Evolutionary conservation across 2,113 vertebrate genomes (phyloP), one percentile per base, ranked within the genome.

Genomic region (Toxotes chatareus): DNA sequence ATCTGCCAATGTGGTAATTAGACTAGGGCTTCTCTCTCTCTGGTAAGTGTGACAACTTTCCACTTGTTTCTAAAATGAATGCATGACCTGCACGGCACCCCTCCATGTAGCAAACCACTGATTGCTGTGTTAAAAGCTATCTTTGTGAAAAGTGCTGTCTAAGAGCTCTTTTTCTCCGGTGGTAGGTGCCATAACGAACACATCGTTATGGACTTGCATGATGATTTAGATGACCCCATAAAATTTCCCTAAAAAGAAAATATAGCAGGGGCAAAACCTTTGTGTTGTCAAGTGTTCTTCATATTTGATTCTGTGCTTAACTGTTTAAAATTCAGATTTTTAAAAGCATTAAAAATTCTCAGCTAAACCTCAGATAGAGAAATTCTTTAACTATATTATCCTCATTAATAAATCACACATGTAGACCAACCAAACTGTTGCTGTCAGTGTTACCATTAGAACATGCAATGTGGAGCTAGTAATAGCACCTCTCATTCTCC

Each of bases 1-100:
- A 92, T 93, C 89, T 92, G 86, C 86, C 89, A 83, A 80, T 72
- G 87, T 82, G 84, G 84, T 93, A 92, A 94, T 94, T 94, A 93
- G 86, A 27, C 82, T 19, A 46, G 69, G 83, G 87, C 78, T 89
- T 90, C 80, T 90, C 83, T 90, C 83, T 87, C 87, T 83, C 75
- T 60, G 76, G 65, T 80, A 70, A 80, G 83, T 78, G 81, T 83
- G 85, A 86, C 79, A 88, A 89, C 84, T 87, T 89, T 86, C 67
- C 68, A 64, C 83, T 91, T 86, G 69, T 90, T 89, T 83, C 86
- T 84, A 83, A 94, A 94, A 94, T 86, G 74, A 94, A 92, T 89
- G 80, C 79, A 49, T 91, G 87, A 92, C 89, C 89, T 44, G 70
- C 56, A 3, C 21, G 9, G 82, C 87, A 66, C 83, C 84, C 61